Evolutionary conservation across 2,888 invertebrate genomes (phyloP).

Genomic region (Plagodis dolabraria): DNA sequence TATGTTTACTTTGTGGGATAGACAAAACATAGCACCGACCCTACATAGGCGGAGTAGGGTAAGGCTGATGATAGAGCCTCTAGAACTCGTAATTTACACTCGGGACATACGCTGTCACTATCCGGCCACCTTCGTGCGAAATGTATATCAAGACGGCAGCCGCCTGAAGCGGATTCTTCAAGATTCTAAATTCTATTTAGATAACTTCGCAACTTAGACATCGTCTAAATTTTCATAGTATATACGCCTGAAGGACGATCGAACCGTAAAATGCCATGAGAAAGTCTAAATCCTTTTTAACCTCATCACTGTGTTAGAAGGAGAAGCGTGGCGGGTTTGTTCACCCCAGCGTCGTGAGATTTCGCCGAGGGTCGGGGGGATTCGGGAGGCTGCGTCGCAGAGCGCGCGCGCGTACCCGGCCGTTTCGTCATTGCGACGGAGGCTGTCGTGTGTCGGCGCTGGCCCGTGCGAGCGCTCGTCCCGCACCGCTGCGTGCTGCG

Average conservation of each 20-base stretch:
- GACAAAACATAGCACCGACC: too few relatives aligned
- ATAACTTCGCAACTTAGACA: slow-evolving; percentile 47
- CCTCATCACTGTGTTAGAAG: slow-evolving; percentile 80
- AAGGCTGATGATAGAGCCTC: too few relatives aligned
- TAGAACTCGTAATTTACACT: background rate
- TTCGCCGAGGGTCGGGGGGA: slow-evolving; percentile 68
- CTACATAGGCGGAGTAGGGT: too few relatives aligned
- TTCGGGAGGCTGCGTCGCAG: slow-evolving; percentile 78
- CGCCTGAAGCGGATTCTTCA: slow-evolving; percentile 20
- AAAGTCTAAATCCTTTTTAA: slow-evolving; percentile 82
- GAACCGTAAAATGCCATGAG: slow-evolving; percentile 75
- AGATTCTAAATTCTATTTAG: slow-evolving; percentile 38
- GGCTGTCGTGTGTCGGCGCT: slow-evolving; percentile 82
- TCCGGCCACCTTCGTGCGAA: slow-evolving; percentile 5
- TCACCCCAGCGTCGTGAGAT: slow-evolving; percentile 75
- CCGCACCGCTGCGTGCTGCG: slow-evolving; percentile 58
- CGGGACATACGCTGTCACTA: slow-evolving; percentile 9
- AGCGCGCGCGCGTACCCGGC: slow-evolving; percentile 83
- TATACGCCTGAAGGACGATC: slow-evolving; percentile 59
- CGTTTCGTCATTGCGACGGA: slow-evolving; percentile 84
- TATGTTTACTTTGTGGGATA: too few relatives aligned
- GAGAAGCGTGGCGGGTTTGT: slow-evolving; percentile 81
- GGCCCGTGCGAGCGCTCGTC: slow-evolving; percentile 77
- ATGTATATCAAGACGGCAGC: slow-evolving; percentile 26
- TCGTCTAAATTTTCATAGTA: slow-evolving; percentile 54